Conservation (phyloP, 2,113 vertebrate species). For the Corythornis vintsioides region DNA sequence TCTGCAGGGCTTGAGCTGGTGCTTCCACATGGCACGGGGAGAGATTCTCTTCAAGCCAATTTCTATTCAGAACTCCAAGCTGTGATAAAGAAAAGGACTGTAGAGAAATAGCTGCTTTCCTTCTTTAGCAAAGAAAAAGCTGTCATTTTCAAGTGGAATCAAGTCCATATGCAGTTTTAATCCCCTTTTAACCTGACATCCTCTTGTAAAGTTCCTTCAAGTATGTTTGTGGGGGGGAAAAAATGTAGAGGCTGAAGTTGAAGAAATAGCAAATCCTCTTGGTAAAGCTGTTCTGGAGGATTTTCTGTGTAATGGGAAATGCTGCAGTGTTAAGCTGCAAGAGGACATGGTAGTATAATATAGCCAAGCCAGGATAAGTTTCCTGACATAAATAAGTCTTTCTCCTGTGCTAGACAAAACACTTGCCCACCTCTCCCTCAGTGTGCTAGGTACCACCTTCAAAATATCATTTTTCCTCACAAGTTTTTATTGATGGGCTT, state of each 20-base stretch:
- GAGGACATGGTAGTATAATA: background rate
- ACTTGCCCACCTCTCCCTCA: background rate
- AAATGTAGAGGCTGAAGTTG: conserved; percentile 9
- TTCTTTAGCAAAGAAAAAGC: background rate
- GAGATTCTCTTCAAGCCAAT: conserved; percentile 54
- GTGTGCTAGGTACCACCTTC: background rate
- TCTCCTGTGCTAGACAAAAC: background rate
- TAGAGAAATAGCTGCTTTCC: background rate
- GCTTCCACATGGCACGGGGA: conserved; percentile 13
- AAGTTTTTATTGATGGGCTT: background rate
- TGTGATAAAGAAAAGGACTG: background rate
- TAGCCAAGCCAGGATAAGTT: background rate
- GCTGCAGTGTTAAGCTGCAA: background rate
- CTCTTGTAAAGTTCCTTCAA: conserved; percentile 53
- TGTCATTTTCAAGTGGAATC: conserved; percentile 28
- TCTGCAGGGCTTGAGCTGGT: conserved; percentile 23
- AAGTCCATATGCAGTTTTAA: conserved; percentile 62
- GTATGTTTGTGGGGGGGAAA: background rate
- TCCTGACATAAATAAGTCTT: background rate
- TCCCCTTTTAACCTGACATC: conserved; percentile 40
- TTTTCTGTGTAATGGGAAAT: conserved; percentile 33
- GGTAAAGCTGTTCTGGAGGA: conserved; percentile 29
- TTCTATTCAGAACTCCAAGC: conserved; percentile 13
- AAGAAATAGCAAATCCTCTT: conserved; percentile 51
- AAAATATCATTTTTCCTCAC: accelerated